phyloP scores from a whole-genome alignment of 2,888 invertebrate genomes.

The Melikaiella ostensackeni region DNA sequence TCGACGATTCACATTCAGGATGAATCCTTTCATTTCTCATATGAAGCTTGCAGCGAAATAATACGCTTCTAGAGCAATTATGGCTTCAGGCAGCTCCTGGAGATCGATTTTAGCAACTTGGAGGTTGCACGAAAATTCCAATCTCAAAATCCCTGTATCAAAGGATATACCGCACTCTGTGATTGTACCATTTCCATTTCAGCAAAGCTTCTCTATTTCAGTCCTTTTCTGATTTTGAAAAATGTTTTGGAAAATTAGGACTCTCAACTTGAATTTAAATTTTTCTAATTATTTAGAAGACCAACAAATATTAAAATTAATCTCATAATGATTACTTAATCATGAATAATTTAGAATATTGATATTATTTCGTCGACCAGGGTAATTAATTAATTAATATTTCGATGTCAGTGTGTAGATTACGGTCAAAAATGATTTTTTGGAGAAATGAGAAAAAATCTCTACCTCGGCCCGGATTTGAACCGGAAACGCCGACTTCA shows the following conservation, averaged over 20 bases:
- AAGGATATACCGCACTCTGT: constrained; percentile 1
- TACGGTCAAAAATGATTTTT: no score
- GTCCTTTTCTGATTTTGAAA: neutral
- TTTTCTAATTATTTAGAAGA: no score
- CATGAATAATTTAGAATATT: no score
- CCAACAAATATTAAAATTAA: no score
- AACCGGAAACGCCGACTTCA: no score
- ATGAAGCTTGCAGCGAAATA: constrained; percentile 43
- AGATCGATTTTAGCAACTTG: constrained; percentile 43
- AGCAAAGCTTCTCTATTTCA: neutral
- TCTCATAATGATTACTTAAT: no score
- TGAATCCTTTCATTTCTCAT: constrained; percentile 38
- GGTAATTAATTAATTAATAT: no score
- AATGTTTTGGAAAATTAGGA: neutral
- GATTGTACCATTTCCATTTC: neutral
- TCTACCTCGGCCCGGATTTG: no score
- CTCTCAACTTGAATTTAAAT: no score
- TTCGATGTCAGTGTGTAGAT: no score
- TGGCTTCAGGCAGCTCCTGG: constrained; percentile 45
- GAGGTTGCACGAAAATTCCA: constrained; percentile 28
- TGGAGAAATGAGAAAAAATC: no score
- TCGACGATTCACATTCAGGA: constrained; percentile 1
- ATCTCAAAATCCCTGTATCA: constrained; percentile 46
- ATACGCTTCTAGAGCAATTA: constrained; percentile 43
- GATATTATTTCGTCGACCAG: no score